Percentiles rank a stretch among this genome's conserved stretches.
These are phyloP conservation scores for Desmophyllum pertusum DNA, from an alignment of 92 coral and sea anemone genomes.

Conservation along the genomic window DNA sequence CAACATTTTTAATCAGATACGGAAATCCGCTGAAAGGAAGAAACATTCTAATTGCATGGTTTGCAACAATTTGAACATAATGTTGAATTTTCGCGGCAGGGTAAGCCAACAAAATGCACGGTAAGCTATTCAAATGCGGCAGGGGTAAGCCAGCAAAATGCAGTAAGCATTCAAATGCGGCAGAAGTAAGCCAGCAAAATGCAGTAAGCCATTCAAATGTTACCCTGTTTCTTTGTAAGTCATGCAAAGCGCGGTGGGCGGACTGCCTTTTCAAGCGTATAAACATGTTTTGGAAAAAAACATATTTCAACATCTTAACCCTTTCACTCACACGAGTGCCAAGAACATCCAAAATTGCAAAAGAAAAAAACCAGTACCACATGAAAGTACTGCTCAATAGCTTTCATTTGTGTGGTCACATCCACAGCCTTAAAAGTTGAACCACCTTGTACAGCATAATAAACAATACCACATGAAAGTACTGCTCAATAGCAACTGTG, in stretches of 20 bases:
- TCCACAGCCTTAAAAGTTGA: too few relatives aligned
- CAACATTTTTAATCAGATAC: conserved; percentile 10
- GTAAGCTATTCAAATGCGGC: too few relatives aligned
- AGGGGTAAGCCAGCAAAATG: too few relatives aligned
- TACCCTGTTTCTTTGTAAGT: background rate
- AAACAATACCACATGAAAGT: background rate
- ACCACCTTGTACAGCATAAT: background rate
- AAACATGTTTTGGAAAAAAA: background rate
- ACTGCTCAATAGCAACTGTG: too few relatives aligned
- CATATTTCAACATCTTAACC: background rate
- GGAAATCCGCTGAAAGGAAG: conserved; percentile 17
- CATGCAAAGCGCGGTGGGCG: background rate
- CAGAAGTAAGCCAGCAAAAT: background rate
- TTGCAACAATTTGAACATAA: background rate
- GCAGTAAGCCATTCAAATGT: background rate
- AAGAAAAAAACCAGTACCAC: background rate
- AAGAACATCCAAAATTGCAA: background rate
- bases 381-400: background rate
- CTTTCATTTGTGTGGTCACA: background rate
- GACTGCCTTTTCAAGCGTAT: background rate
- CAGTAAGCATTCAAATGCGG: too few relatives aligned
- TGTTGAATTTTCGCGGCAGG: background rate
- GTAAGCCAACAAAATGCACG: too few relatives aligned
- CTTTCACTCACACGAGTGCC: background rate
- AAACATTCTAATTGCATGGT: background rate